These are phyloP conservation scores for Metaphire vulgaris DNA, from an alignment of 1,140 invertebrate species.

Conservation along the genomic window DNA sequence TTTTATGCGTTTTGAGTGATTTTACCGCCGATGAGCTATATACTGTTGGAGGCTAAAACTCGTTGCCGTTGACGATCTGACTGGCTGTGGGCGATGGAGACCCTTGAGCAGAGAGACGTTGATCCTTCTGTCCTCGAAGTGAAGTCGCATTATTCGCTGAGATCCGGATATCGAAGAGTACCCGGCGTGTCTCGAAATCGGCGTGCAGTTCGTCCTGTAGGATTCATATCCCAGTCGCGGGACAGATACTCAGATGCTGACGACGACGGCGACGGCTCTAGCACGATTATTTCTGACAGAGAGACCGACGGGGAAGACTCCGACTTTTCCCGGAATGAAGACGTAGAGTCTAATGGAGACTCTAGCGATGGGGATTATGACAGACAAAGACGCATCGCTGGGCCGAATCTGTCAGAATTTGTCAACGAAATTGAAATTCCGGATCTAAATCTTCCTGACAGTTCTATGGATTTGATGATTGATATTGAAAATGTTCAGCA, in stretches of 20 bases:
- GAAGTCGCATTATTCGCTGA: neutral
- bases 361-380: neutral
- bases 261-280: neutral
- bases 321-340: neutral
- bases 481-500: slow-evolving; percentile 68
- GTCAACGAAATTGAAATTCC: neutral
- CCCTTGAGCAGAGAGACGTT: too few species aligned
- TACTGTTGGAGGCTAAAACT: too few species aligned
- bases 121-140: neutral
- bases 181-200: neutral
- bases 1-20: too few species aligned
- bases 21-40: too few species aligned
- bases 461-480: slow-evolving; percentile 85
- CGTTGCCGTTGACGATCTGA: too few species aligned
- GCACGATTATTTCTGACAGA: neutral
- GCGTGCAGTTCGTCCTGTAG: neutral
- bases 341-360: neutral
- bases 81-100: too few species aligned
- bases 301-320: neutral
- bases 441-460: slow-evolving; percentile 67
- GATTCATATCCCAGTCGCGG: neutral
- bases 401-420: neutral
- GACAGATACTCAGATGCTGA: neutral
- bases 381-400: neutral
- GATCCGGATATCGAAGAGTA: neutral